Conservation (phyloP, 2,113 vertebrate species). For the Tyrannus savana region DNA sequence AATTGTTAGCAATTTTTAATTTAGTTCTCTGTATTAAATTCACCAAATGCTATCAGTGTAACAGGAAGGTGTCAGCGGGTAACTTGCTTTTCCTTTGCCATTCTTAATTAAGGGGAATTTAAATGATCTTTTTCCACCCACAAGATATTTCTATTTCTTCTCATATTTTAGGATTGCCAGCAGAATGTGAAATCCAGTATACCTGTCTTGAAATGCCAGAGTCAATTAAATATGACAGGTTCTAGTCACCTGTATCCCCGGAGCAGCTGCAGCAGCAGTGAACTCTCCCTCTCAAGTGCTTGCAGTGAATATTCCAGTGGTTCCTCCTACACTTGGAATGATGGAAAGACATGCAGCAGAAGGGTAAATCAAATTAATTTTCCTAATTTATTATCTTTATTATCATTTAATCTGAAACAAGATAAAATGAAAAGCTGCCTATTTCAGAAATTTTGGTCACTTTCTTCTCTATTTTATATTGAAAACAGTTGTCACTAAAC, state of each 20-base stretch:
- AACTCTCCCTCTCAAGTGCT: conserved; percentile 89
- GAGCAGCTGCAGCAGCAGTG: conserved; percentile 92
- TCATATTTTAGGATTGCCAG: conserved; percentile 80
- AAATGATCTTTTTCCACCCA: neutral
- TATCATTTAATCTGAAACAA: neutral
- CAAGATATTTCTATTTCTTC: conserved; percentile 10
- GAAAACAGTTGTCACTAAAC: neutral
- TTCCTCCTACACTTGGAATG: conserved; percentile 90
- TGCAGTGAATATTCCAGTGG: conserved; percentile 94
- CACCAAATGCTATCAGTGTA: neutral
- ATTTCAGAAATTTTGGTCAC: neutral
- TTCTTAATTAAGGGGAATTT: conserved; percentile 1
- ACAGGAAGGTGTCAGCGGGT: neutral
- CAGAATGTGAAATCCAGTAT: conserved; percentile 78
- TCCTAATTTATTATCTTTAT: neutral
- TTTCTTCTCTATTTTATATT: neutral
- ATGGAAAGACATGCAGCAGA: conserved; percentile 82
- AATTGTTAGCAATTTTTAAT: neutral
- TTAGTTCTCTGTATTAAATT: neutral
- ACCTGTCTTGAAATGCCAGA: conserved; percentile 79
- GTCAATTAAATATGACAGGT: conserved; percentile 76
- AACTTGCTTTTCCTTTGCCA: neutral
- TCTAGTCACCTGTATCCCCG: conserved; percentile 77
- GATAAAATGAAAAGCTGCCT: neutral
- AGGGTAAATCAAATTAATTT: conserved; percentile 75